These are phyloP conservation scores for Leptinotarsa juncta DNA, from an alignment of 2,888 invertebrate genomes.

Conservation along the genomic window DNA sequence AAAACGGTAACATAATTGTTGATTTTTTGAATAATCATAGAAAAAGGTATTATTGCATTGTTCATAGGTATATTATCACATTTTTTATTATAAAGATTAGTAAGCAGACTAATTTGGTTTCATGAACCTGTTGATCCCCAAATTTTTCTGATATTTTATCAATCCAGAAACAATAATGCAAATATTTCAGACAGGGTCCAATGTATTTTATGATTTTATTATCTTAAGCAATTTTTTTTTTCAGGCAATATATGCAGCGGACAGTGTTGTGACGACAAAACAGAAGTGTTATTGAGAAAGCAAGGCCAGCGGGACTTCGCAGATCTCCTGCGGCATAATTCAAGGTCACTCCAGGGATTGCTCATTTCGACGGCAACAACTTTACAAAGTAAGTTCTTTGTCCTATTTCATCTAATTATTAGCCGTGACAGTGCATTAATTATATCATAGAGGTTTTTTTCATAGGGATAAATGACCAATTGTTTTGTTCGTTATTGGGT, in stretches of 20 bases:
- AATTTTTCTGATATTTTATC: no score
- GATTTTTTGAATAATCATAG: no score
- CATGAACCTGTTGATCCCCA: no score
- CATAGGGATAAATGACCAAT: not conserved
- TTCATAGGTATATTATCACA: no score
- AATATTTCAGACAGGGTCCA: no score
- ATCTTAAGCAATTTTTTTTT: constrained; percentile 31
- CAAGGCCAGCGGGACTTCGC: constrained; percentile 76
- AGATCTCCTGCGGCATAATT: constrained; percentile 76
- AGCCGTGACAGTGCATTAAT: constrained; percentile 12
- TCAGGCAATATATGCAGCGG: constrained; percentile 72
- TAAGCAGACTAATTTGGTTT: no score
- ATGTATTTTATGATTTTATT: no score
- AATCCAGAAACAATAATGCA: no score
- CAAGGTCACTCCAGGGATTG: constrained; percentile 80
- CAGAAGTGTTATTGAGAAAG: constrained; percentile 72
- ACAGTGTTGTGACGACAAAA: constrained; percentile 76
- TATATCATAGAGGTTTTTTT: not conserved
- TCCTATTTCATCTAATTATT: constrained; percentile 15
- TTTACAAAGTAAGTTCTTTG: constrained; percentile 76
- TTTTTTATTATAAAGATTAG: no score
- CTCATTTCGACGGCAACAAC: constrained; percentile 79
- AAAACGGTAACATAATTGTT: no score
- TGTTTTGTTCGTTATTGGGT: not conserved
- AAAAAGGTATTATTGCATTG: no score